A percentile compares a stretch with the other conserved stretches of the same genome.
Conservation (phyloP, 2,888 invertebrate genomes). For the Nomada flava region DNA sequence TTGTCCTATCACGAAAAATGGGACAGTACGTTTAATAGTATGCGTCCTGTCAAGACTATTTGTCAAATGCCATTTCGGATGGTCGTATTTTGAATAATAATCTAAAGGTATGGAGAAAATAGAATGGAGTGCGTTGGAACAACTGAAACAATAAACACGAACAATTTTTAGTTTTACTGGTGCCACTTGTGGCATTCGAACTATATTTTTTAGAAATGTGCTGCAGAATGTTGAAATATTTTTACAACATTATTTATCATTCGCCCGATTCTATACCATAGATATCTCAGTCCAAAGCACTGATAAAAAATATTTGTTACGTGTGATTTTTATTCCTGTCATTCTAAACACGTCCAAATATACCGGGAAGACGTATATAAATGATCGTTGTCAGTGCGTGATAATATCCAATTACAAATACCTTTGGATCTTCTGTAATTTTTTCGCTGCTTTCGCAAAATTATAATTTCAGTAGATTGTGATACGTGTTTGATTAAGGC, state of each 20-base stretch:
- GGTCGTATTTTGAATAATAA: not conserved
- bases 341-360: not conserved
- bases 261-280: conserved; percentile 1
- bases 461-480: not conserved
- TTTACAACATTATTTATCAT: not conserved
- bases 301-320: conserved; percentile 15
- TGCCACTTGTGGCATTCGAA: too few species aligned
- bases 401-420: not conserved
- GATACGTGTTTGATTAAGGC: not conserved
- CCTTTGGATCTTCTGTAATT: not conserved
- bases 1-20: conserved; percentile 13
- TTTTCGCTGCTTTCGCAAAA: not conserved
- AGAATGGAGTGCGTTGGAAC: not conserved
- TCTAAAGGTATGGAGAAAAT: not conserved
- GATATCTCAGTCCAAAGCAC: not conserved
- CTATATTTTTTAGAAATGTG: too few species aligned
- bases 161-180: conserved; percentile 30
- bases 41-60: not conserved
- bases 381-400: conserved; percentile 1
- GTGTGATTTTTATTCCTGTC: not conserved
- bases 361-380: not conserved
- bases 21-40: conserved; percentile 18
- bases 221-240: too few species aligned
- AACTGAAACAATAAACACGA: conserved; percentile 4
- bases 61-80: not conserved